Percentiles rank a stretch among this genome's conserved stretches.
phyloP scores from a whole-genome alignment of 2,113 vertebrate genomes.

The Nesospiza acunhae region DNA sequence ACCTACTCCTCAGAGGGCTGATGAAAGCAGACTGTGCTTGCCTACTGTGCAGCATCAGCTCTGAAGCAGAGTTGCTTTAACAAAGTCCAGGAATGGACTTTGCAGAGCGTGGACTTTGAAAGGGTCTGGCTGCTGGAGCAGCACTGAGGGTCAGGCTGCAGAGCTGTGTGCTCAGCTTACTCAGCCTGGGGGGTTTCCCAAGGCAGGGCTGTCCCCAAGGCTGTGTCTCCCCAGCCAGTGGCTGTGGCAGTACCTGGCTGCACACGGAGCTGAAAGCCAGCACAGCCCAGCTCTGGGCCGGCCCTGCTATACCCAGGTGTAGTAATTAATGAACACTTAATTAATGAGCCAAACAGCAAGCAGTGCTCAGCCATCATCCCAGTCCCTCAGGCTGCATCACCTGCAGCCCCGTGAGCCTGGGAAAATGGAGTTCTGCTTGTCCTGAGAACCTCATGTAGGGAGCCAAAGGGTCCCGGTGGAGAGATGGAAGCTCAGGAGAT shows the following conservation, averaged over 20 bases:
- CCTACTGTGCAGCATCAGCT: background rate
- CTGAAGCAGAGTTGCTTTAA: background rate
- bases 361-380: background rate
- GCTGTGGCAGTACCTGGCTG: background rate
- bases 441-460: background rate
- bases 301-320: background rate
- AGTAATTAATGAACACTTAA: background rate
- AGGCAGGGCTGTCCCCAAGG: background rate
- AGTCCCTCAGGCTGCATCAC: background rate
- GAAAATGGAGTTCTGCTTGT: fast-evolving
- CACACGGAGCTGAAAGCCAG: background rate
- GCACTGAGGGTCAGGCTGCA: background rate
- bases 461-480: background rate
- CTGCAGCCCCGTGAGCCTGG: background rate
- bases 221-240: background rate
- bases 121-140: background rate
- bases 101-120: background rate
- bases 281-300: background rate
- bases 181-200: background rate
- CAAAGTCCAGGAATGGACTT: background rate
- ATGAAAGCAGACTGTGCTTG: fast-evolving
- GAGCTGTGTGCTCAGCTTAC: background rate
- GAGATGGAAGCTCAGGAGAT: background rate
- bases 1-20: background rate
- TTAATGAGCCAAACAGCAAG: background rate